A percentile compares a stretch with the other conserved stretches of the same genome.
Conservation (phyloP, 2,113 vertebrate species). For the Poeciliopsis occidentalis region DNA sequence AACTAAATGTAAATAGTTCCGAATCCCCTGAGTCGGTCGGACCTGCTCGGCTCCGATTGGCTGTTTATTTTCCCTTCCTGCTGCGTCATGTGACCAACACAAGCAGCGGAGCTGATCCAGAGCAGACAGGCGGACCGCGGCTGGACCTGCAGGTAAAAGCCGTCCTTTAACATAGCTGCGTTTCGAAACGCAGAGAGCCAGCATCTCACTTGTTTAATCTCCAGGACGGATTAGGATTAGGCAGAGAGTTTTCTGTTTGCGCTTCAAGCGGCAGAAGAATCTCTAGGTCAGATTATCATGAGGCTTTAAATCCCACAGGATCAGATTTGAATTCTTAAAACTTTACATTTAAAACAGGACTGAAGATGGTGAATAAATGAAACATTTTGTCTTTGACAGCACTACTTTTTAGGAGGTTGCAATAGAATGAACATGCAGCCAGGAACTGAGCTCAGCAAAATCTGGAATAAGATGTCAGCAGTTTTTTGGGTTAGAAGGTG, state of each 20-base stretch:
- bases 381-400: neutral
- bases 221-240: neutral
- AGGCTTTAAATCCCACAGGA: neutral
- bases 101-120: neutral
- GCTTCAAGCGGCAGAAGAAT: too few relatives aligned
- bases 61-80: neutral
- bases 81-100: neutral
- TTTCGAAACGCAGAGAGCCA: neutral
- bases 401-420: neutral
- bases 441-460: neutral
- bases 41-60: conserved; percentile 3
- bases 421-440: neutral
- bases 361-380: neutral
- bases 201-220: neutral
- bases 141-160: neutral
- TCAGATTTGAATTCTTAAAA: neutral
- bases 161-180: neutral
- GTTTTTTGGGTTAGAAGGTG: too few relatives aligned
- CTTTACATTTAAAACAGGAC: neutral
- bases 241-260: too few relatives aligned
- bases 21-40: neutral
- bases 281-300: neutral
- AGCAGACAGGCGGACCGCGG: neutral
- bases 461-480: too few relatives aligned
- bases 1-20: too few relatives aligned